Evolutionary conservation across 2,113 vertebrate species (phyloP), one percentile per base, ranked within the genome.

Genomic region (Atherinomorus stipes): DNA sequence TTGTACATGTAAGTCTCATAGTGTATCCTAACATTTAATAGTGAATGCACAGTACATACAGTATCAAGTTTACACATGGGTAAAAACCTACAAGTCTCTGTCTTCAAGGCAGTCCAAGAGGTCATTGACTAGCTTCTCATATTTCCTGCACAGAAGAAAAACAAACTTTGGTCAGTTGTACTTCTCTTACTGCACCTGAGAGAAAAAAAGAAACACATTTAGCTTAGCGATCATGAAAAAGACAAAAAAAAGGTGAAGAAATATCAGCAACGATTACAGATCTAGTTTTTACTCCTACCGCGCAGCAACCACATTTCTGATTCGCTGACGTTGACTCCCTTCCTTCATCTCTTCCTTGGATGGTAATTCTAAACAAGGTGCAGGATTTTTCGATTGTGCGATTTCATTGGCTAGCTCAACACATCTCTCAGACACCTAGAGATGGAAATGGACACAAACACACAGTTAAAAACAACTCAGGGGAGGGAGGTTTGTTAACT

Each of bases 21-120:
- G 10, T 23, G 0, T 25, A 19, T n/a, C 52, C 49, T 40, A 45
- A 47, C 2, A 47, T 54, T 23, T 47, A 18, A 26, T 56, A 44
- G 18, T 45, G 3, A 34, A 45, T 45, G 44, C 15, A 19, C 16
- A 18, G 51, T 4, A 40, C 6, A 60, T 42, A n/a, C n/a, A n/a
- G n/a, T n/a, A 59, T 12, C 45, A 11, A 70, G 12, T 1, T 51
- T 7, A 37, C 4, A 74, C 15, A 1, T 58, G 31, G 59, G 7
- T 57, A 22, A 54, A 56, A 68, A 96, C 97, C 93, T 91, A 99
- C 97, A 99, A 85, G 76, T 99, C 96, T 91, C 94, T 94, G 91
- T 98, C 94, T 60, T 96, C 94, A 81, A 99, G 95, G 78, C 95
- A 95, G 66, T 97, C 96, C 86, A 99, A 90, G 26, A 99, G 94